These are phyloP conservation scores for Magallana gigas DNA, from an alignment of 1,140 invertebrate species.

Conservation along the genomic window DNA sequence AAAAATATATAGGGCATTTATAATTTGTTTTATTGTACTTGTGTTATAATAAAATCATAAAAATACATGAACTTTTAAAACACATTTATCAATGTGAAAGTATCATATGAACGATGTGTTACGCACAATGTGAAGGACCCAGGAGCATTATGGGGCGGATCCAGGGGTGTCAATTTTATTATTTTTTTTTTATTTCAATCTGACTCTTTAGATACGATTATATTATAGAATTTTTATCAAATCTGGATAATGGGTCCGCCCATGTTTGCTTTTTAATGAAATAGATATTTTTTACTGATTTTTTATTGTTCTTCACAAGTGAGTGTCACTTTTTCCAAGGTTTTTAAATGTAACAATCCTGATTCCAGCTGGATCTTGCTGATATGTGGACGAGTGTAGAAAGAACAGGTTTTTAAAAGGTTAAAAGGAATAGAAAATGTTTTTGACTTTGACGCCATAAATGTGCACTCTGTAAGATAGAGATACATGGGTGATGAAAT, in stretches of 20 bases:
- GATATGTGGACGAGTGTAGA: neutral
- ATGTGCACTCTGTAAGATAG: neutral
- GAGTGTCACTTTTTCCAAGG: neutral
- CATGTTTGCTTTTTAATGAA: neutral
- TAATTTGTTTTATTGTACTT: slow-evolving; percentile 22
- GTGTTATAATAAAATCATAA: slow-evolving; percentile 24
- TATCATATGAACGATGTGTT: neutral
- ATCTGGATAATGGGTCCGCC: neutral
- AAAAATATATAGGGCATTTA: slow-evolving; percentile 31
- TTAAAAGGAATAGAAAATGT: neutral
- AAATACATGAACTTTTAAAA: slow-evolving; percentile 25
- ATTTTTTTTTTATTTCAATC: neutral
- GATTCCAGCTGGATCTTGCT: neutral
- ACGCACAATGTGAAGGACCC: neutral
- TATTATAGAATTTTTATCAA: neutral
- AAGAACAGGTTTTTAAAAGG: neutral
- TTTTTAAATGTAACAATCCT: neutral
- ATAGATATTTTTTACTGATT: slow-evolving; percentile 20
- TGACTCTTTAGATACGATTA: neutral
- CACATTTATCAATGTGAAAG: slow-evolving; percentile 1
- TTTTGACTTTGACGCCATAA: neutral
- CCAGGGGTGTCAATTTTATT: neutral
- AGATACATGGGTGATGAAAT: neutral
- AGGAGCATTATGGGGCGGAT: slow-evolving; percentile 11
- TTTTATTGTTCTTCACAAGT: slow-evolving; percentile 23